phyloP scores from a whole-genome alignment of 2,113 vertebrate genomes.

The Struthio camelus region DNA sequence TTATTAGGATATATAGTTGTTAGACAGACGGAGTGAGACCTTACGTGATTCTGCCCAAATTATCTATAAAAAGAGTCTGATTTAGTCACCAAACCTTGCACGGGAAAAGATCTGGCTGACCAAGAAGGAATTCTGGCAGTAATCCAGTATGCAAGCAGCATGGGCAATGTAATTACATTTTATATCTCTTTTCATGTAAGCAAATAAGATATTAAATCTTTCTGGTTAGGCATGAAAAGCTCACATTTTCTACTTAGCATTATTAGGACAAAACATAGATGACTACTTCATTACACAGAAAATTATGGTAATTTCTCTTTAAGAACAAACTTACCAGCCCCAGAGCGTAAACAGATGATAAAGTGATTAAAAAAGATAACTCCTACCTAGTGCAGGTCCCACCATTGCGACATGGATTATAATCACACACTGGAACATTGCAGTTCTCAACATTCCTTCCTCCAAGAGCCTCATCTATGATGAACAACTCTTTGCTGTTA shows the following conservation, averaged over 20 bases:
- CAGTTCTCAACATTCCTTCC: slow-evolving; percentile 86
- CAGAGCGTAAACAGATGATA: background rate
- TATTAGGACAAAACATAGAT: background rate
- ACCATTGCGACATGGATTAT: slow-evolving; percentile 82
- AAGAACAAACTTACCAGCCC: background rate
- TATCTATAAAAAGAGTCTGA: background rate
- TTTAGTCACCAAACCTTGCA: background rate
- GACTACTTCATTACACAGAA: background rate
- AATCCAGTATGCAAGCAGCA: background rate
- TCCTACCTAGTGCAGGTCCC: slow-evolving; percentile 84
- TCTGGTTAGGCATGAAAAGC: background rate
- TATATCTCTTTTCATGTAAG: background rate
- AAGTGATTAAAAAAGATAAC: background rate
- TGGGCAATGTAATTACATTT: background rate
- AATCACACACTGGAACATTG: slow-evolving; percentile 76
- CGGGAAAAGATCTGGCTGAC: background rate
- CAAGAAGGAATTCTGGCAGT: background rate
- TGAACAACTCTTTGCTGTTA: slow-evolving; percentile 79
- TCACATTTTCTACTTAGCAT: background rate
- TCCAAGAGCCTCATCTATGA: slow-evolving; percentile 75
- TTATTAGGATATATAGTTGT: background rate
- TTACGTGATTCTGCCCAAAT: background rate
- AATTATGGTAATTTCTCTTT: background rate
- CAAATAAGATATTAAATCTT: background rate
- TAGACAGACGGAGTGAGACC: background rate